Evolutionary conservation across 2,888 invertebrate genomes (phyloP).

Genomic region (Oasisia sp.): DNA sequence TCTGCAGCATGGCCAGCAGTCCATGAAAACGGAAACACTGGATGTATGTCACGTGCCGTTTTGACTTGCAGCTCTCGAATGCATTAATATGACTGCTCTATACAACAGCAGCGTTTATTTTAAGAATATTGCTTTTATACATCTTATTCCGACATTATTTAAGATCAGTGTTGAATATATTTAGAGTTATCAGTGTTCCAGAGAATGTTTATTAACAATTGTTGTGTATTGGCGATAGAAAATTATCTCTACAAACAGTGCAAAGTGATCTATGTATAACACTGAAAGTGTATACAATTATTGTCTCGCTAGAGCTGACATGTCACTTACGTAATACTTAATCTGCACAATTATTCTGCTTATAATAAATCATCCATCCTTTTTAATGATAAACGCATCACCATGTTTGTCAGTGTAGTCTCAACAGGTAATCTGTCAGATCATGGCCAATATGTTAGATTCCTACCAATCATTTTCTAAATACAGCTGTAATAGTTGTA

Average conservation of each 20-base stretch:
- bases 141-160: neutral
- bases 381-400: too few relatives aligned
- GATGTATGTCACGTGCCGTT: neutral
- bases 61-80: neutral
- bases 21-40: neutral
- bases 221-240: neutral
- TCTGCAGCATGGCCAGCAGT: neutral
- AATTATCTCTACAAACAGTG: neutral
- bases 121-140: neutral
- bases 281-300: too few relatives aligned
- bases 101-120: neutral
- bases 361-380: too few relatives aligned
- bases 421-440: too few relatives aligned
- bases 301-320: too few relatives aligned
- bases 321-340: too few relatives aligned
- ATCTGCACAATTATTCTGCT: too few relatives aligned
- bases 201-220: neutral
- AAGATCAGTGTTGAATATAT: neutral
- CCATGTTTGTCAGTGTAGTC: too few relatives aligned
- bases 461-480: too few relatives aligned
- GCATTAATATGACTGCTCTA: neutral
- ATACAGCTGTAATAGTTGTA: too few relatives aligned
- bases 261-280: neutral
- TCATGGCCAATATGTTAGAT: too few relatives aligned
- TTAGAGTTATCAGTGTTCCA: neutral